A percentile compares a stretch with the other conserved stretches of the same genome.
phyloP scores from a whole-genome alignment of 2,113 vertebrate species.

The Tragulus kanchil region DNA sequence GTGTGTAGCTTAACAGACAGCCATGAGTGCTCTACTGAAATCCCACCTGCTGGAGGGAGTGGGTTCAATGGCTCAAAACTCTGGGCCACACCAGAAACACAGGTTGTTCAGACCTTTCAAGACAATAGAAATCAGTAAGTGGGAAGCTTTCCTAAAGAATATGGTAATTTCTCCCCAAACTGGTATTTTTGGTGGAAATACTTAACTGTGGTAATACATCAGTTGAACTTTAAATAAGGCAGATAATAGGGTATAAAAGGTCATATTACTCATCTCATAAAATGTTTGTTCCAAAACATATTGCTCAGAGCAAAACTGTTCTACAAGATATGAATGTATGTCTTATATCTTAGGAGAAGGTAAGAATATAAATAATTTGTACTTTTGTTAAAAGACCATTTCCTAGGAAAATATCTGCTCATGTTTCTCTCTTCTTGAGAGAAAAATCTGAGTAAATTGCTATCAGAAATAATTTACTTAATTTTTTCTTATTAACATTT shows the following conservation, averaged over 20 bases:
- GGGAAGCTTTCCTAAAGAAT: conserved; percentile 67
- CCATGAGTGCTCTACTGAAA: not conserved
- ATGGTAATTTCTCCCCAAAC: conserved; percentile 76
- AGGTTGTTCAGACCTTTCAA: conserved; percentile 42
- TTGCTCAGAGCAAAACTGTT: conserved; percentile 60
- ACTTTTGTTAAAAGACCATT: conserved; percentile 56
- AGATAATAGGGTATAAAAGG: conserved; percentile 81
- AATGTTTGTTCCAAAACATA: conserved; percentile 66
- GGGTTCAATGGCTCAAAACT: not conserved
- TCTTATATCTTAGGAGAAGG: conserved; percentile 46
- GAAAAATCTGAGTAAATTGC: conserved; percentile 58
- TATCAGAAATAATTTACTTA: conserved; percentile 59
- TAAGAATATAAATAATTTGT: conserved; percentile 65
- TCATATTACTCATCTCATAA: conserved; percentile 77
- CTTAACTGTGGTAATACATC: conserved; percentile 78
- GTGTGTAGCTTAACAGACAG: not conserved
- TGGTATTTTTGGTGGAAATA: conserved; percentile 79
- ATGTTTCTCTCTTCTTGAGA: conserved; percentile 62
- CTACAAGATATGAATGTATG: conserved; percentile 40
- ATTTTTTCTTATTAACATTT: conserved; percentile 72
- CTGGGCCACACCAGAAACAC: not conserved
- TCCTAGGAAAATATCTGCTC: conserved; percentile 57
- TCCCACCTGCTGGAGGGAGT: too few species aligned
- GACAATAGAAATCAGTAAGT: conserved; percentile 64
- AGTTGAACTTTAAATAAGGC: conserved; percentile 79